Evolutionary conservation across 1,140 invertebrate species (phyloP).

Genomic region (Cotesia vestalis): DNA sequence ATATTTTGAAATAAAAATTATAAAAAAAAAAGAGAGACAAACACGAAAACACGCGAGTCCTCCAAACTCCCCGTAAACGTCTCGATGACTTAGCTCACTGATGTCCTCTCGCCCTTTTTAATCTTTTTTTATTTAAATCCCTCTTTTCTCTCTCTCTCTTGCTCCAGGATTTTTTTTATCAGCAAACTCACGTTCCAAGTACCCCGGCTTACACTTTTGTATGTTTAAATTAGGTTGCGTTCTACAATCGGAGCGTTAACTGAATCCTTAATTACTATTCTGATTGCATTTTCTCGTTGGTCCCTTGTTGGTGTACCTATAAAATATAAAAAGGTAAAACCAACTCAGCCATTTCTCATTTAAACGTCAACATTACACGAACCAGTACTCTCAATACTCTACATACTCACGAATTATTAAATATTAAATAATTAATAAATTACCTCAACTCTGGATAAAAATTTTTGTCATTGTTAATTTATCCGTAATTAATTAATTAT

Average conservation of each 20-base stretch:
- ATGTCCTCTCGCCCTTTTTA: slow-evolving; percentile 5
- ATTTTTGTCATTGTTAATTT: too few species aligned
- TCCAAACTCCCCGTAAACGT: background rate
- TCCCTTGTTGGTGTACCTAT: too few species aligned
- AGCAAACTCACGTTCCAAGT: background rate
- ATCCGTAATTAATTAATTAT: too few species aligned
- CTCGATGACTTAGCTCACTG: slow-evolving; percentile 29
- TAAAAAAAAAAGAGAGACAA: too few species aligned
- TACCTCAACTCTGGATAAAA: too few species aligned
- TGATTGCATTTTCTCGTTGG: slow-evolving; percentile 50
- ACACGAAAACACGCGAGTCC: slow-evolving; percentile 17
- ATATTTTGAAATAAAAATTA: too few species aligned
- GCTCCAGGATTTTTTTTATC: background rate
- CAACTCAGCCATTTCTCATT: too few species aligned
- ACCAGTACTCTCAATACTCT: too few species aligned
- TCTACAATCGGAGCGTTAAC: slow-evolving; percentile 54
- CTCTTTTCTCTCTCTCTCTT: slow-evolving; percentile 3
- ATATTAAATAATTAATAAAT: too few species aligned
- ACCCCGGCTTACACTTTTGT: slow-evolving; percentile 51
- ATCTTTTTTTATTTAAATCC: slow-evolving; percentile 2
- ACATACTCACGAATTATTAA: too few species aligned
- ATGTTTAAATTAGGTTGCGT: slow-evolving; percentile 57
- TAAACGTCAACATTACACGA: too few species aligned
- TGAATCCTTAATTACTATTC: slow-evolving; percentile 61
- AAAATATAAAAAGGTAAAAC: too few species aligned